Evolutionary conservation across 2,113 vertebrate genomes (phyloP), one percentile per base, ranked within the genome.

Genomic region (Chloroceryle aenea): DNA sequence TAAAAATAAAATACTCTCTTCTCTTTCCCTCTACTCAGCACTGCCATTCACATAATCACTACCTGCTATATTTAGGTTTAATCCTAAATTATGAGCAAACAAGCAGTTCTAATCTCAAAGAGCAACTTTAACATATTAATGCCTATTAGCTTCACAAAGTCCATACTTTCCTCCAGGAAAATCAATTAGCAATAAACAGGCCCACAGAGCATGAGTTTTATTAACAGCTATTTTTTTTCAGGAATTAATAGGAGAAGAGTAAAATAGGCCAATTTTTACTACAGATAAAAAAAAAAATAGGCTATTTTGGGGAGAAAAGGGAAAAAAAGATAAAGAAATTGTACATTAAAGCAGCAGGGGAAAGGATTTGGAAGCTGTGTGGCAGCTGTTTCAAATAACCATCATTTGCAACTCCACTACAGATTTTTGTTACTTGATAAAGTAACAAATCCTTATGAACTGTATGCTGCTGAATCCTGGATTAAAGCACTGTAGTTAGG

Each of bases 171-270:
- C 98, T 98, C 95, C 94, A 98, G 22, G 36, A 27, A 50, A 98
- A 98, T 98, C 97, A 99, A 98, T 99, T 99, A 98, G 97, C 95
- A 98, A 98, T 98, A 98, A 99, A 98, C 97, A 99, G 98, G 92
- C 90, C 91, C 91, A 78, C 93, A 98, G 98, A 97, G 96, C 94
- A 91, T 76, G 88, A 97, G 97, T 93, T 97, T 97, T 95, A 97
- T 95, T 94, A 95, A 97, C 96, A 97, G 87, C 89, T 96, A 89
- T 94, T 97, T 98, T 98, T 98, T 99, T 97, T 96, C 92, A 95
- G 94, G 94, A 94, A 98, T 98, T 98, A 99, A 98, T 97, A 98
- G 95, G 96, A 98, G 98, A 98, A 98, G 97, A 97, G 96, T 98
- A 98, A 97, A 98, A 96, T 93, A 97, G 93, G 95, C 96, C 87